Evolutionary conservation across 2,113 vertebrate genomes (phyloP).

Genomic region (Terrapene triunguis): DNA sequence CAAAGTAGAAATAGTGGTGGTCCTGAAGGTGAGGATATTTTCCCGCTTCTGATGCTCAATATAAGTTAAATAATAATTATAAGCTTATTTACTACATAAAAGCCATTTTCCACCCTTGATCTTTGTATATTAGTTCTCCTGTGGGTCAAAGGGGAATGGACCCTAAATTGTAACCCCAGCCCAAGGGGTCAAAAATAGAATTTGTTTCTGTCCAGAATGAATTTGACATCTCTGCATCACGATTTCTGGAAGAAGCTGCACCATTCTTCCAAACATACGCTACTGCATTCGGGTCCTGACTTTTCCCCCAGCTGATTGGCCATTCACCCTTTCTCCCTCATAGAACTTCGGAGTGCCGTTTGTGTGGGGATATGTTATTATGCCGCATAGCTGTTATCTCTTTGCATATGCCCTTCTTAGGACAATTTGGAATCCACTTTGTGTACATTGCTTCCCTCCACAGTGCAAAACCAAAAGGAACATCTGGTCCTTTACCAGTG

Average conservation of each 20-base stretch:
- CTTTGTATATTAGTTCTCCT: not conserved
- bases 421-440: constrained; percentile 54
- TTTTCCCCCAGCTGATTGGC: not conserved
- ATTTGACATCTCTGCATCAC: not conserved
- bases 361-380: not conserved
- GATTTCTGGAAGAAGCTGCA: constrained; percentile 11
- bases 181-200: not conserved
- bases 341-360: not conserved
- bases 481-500: constrained; percentile 55
- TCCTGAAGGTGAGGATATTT: constrained; percentile 20
- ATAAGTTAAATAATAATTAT: constrained; percentile 14
- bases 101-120: constrained; percentile 13
- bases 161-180: not conserved
- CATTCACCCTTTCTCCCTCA: not conserved
- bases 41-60: not conserved
- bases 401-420: constrained; percentile 20
- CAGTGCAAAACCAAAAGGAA: constrained; percentile 19
- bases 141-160: constrained; percentile 31
- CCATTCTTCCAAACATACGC: not conserved
- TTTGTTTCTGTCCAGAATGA: constrained; percentile 37
- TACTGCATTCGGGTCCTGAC: not conserved
- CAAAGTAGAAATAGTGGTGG: not conserved
- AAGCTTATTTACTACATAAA: constrained; percentile 37
- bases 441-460: constrained; percentile 44
- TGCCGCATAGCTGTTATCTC: not conserved